Conservation (phyloP, 2,113 vertebrate species). For the Thomomys bottae region DNA sequence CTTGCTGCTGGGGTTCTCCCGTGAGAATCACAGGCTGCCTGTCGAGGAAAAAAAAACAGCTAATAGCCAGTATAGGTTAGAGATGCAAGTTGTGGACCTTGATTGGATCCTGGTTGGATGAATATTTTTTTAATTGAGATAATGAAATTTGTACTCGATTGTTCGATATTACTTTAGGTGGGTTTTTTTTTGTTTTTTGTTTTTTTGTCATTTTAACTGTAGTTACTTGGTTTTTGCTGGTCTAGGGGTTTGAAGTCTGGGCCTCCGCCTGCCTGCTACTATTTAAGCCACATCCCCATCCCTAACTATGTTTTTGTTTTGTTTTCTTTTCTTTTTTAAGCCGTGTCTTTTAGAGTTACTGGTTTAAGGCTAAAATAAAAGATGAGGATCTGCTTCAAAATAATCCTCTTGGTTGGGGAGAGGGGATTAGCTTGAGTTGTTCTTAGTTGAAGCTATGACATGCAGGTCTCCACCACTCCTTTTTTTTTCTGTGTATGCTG, state of each 20-base stretch:
- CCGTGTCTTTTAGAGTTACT: neutral
- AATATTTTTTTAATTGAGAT: neutral
- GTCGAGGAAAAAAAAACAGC: neutral
- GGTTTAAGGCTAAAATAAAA: neutral
- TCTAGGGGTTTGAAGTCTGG: no score
- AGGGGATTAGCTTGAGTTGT: neutral
- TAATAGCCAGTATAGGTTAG: neutral
- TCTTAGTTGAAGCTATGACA: neutral
- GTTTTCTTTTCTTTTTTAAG: no score
- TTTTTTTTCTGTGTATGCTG: neutral
- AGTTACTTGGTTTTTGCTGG: no score
- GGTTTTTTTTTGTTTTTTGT: no score
- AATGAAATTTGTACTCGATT: neutral
- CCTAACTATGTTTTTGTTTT: neutral
- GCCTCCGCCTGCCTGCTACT: no score
- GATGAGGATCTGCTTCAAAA: neutral
- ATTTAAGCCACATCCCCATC: neutral
- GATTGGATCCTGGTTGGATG: constrained; percentile 3
- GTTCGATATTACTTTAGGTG: constrained; percentile 3
- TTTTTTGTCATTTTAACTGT: no score
- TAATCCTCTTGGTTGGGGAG: neutral
- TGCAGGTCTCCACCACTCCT: neutral
- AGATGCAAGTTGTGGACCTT: neutral
- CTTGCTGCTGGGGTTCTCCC: neutral
- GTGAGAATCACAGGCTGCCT: neutral